Base-by-base conservation (phyloP, 2,888 invertebrate species). In the Aradus depressus region DNA sequence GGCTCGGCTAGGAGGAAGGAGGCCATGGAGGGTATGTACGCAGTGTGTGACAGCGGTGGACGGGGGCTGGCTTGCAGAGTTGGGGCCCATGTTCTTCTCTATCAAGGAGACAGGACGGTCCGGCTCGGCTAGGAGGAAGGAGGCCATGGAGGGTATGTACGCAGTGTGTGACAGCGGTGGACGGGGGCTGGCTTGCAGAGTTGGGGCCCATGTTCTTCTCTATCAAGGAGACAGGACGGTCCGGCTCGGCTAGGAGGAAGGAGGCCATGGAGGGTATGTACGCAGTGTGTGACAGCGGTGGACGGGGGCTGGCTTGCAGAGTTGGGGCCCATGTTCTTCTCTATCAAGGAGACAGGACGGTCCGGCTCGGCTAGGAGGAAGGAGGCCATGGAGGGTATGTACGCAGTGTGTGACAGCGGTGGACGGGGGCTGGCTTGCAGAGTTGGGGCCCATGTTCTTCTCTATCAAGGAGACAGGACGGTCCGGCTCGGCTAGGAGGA, bases 161-260 rank as follows among this genome's bases (percentile, higher is more conserved):
- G 84, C 83, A 56, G 93, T 97, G 96, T 66, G 98, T 98, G 28
- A 99, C 98, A 0, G 88, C 97, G 0, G 98, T 97, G 0, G 98
- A 99, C 68, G 97, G 95, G 0, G 79, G 90, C 57, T 99, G 98
- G 98, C 71, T 99, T 48, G 97, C 98, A 0, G 97, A 98, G 66
- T 72, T 98, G 12, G 98, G 98, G 0, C 97, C 97, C 0, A 98
- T 98, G 96, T 99, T 99, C 75, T 99, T 96, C 73, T 88, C 88
- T 0, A 80, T 90, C 0, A 90, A 90, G 67, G 92, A 96, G 71
- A 88, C 93, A 0, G 86, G 86, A 41, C 80, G 82, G 63, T 83
- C 88, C 14, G 84, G 91, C n/a, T 77, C 84, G 50, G 91, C 90
- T 54, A 89, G 92, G 64, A 81, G 86, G 63, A 83, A 84, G 60